A percentile compares a stretch with the other conserved stretches of the same genome.
Conservation (phyloP, 2,888 invertebrate species). For the Agriopis aurantiaria region DNA sequence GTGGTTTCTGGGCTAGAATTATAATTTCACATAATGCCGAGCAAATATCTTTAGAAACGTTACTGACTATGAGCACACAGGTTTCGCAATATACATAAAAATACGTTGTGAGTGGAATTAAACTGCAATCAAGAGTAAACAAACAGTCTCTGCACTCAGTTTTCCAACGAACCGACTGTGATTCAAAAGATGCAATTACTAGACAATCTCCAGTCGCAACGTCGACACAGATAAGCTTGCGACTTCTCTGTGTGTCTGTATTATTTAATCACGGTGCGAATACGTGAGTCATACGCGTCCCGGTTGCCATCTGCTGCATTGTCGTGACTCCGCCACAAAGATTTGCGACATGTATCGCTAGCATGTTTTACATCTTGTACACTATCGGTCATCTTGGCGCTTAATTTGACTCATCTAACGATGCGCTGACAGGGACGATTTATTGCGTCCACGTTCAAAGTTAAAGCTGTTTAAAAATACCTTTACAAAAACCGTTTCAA, state of each 20-base stretch:
- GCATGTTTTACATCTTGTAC: conserved; percentile 36
- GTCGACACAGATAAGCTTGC: conserved; percentile 46
- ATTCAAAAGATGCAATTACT: conserved; percentile 25
- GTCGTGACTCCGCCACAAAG: conserved; percentile 58
- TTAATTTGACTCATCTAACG: conserved; percentile 32
- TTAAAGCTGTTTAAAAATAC: conserved; percentile 12
- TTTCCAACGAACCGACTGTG: conserved; percentile 35
- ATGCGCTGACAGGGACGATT: conserved; percentile 22
- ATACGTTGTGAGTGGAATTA: conserved; percentile 43
- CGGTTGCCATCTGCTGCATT: conserved; percentile 70
- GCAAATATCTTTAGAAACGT: conserved; percentile 20
- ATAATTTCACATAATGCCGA: background rate
- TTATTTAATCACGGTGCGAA: conserved; percentile 47
- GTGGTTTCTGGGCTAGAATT: background rate
- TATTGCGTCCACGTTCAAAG: conserved; percentile 13
- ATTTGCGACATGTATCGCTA: conserved; percentile 41
- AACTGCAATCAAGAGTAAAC: conserved; percentile 44
- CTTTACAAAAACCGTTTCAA: conserved; percentile 25
- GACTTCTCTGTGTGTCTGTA: conserved; percentile 39
- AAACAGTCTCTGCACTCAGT: conserved; percentile 21
- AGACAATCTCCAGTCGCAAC: conserved; percentile 28
- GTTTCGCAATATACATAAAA: conserved; percentile 31
- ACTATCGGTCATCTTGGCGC: conserved; percentile 26
- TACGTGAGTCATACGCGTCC: conserved; percentile 65
- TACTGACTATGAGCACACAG: conserved; percentile 11